phyloP scores from a whole-genome alignment of 2,888 invertebrate species.

The Drosophila leonis region DNA sequence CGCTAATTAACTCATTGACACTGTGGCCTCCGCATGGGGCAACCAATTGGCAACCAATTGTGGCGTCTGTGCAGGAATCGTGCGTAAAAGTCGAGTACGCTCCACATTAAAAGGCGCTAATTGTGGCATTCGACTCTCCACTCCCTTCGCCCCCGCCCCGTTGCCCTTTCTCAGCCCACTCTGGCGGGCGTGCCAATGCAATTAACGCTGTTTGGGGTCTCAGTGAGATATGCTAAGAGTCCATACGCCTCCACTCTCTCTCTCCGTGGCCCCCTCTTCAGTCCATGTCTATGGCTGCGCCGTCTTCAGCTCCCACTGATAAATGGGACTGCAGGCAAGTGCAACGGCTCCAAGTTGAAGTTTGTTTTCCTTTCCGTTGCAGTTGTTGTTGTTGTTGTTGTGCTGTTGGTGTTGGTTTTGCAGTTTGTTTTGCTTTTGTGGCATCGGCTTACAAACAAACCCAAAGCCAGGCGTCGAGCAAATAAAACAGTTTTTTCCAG shows the following conservation, averaged over 20 bases:
- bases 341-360: conserved; percentile 71
- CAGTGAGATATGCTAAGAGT: conserved; percentile 44
- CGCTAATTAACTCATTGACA: conserved; percentile 81
- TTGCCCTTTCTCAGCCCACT: neutral
- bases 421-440: conserved; percentile 63
- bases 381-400: conserved; percentile 5
- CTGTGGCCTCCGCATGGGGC: conserved; percentile 61
- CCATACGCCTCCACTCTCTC: neutral
- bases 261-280: neutral
- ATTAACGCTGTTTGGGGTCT: conserved; percentile 62
- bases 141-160: neutral
- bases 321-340: conserved; percentile 45
- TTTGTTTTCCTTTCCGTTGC: conserved; percentile 65
- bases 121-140: conserved; percentile 63
- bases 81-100: conserved; percentile 79
- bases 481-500: conserved; percentile 81
- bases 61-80: conserved; percentile 78
- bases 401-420: conserved; percentile 42
- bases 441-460: conserved; percentile 78
- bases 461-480: conserved; percentile 68
- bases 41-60: conserved; percentile 53
- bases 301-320: conserved; percentile 27
- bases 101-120: conserved; percentile 82
- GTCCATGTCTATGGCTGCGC: conserved; percentile 7
- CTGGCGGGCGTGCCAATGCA: conserved; percentile 72